Evolutionary conservation across 1,140 invertebrate species (phyloP).

Genomic region (Zaprionus inermis): DNA sequence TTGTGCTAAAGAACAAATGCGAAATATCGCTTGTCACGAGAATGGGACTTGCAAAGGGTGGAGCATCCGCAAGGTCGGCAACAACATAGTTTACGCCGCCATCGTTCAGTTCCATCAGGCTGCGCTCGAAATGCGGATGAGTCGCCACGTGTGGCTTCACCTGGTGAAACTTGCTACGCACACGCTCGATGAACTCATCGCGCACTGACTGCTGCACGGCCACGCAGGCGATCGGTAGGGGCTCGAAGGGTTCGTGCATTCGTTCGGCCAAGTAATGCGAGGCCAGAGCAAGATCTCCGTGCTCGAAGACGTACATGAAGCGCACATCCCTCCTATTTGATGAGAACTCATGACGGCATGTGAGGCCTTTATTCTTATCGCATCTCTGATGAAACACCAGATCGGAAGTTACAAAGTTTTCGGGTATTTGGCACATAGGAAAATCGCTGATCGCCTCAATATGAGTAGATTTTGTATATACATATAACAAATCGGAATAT

Average conservation of each 20-base stretch:
- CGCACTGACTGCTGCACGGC: constrained; percentile 48
- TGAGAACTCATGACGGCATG: too few relatives aligned
- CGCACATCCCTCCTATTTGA: constrained; percentile 42
- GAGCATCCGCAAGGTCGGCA: constrained; percentile 48
- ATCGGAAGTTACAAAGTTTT: constrained; percentile 52
- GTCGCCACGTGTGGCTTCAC: constrained; percentile 58
- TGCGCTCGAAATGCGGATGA: constrained; percentile 54
- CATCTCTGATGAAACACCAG: constrained; percentile 45
- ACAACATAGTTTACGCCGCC: constrained; percentile 47
- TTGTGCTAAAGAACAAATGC: constrained; percentile 56
- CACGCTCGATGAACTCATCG: constrained; percentile 54
- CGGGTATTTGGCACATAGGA: constrained; percentile 47
- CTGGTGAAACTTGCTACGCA: constrained; percentile 55
- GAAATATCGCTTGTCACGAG: constrained; percentile 50
- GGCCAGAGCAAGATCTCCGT: constrained; percentile 54
- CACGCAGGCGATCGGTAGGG: constrained; percentile 54
- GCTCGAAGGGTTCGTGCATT: constrained; percentile 66
- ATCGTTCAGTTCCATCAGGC: constrained; percentile 14
- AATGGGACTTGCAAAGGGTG: constrained; percentile 59
- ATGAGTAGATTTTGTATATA: not conserved
- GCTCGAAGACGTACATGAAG: constrained; percentile 55
- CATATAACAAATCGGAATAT: not conserved
- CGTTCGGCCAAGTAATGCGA: constrained; percentile 49
- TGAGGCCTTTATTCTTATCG: not conserved
- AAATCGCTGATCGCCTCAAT: not conserved